Evolutionary conservation across 2,113 vertebrate species (phyloP), one percentile per base, ranked within the genome.

Genomic region (Serilophus lunatus): DNA sequence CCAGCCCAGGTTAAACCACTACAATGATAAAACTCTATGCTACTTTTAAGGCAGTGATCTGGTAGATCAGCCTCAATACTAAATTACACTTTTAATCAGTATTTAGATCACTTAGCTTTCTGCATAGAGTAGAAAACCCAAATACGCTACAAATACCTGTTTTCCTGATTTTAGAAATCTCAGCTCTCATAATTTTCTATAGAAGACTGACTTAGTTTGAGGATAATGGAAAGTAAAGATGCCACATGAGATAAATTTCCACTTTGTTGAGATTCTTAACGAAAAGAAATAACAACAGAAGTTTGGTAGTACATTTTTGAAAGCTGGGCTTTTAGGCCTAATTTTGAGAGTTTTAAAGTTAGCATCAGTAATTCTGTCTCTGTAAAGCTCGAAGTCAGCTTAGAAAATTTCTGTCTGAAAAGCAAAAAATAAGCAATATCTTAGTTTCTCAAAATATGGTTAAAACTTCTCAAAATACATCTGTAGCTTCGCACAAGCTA

Each of bases 51-150:
- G 22, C 40, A 86, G 18, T 40, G 31, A 88, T 72, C 59, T 92
- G 36, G 82, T 78, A 72, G 94, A 91, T 90, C 47, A 81, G 35
- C 66, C 57, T 93, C 74, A 88, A 76, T 95, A 65, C 54, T 83
- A 97, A 97, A 96, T 96, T n/a, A 86, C 66, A 61, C 35, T 91
- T 97, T 97, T 94, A 93, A 94, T 95, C 86, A 88, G 42, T 94
- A 82, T 94, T 97, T 89, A 80, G 63, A 66, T 50, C 77, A 85
- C 83, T 49, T 88, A 70, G 28, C 68, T 79, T 86, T 93, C 68
- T 71, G 33, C 28, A 76, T 59, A 54, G 25, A 77, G 12, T 77
- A 90, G 78, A 72, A 82, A 96, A 93, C 65, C 28, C 54, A 88
- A 40, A 79, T 59, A 95, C 86, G 92, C 22, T 11, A 33, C 29